Conservation (phyloP, 2,888 invertebrate species). For the Ephialtes manifestator region DNA sequence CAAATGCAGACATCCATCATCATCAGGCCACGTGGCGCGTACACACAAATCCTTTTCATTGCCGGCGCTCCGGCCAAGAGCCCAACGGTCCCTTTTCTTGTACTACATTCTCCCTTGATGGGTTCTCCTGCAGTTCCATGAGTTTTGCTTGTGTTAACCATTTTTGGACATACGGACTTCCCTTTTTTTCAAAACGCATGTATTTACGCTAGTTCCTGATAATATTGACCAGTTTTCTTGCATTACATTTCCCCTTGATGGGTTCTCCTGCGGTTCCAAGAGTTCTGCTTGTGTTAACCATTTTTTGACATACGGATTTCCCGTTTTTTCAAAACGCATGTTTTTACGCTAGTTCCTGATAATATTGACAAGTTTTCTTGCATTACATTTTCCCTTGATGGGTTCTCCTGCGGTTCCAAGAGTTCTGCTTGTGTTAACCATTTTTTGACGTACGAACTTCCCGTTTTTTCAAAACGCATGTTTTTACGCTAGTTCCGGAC, state of each 20-base stretch:
- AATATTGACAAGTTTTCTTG: neutral
- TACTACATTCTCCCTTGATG: conserved; percentile 11
- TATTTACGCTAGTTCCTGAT: no score
- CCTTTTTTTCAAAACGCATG: no score
- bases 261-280: neutral
- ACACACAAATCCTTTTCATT: conserved; percentile 68
- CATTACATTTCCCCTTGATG: conserved; percentile 8
- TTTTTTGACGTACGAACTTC: neutral
- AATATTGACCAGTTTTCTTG: neutral
- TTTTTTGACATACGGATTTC: neutral
- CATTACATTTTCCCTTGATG: conserved; percentile 8
- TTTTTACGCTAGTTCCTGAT: no score
- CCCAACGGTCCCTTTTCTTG: conserved; percentile 29
- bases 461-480: no score
- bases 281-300: neutral
- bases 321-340: no score
- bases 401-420: neutral
- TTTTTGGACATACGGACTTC: neutral
- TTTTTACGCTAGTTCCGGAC: no score
- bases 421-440: neutral
- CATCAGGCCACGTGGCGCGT: conserved; percentile 72
- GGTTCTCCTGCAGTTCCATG: neutral
- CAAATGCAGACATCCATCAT: conserved; percentile 75
- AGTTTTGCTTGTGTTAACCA: neutral
- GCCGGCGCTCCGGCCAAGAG: conserved; percentile 47